phyloP scores from a whole-genome alignment of 2,888 invertebrate genomes.

The Drosophila algonquin region DNA sequence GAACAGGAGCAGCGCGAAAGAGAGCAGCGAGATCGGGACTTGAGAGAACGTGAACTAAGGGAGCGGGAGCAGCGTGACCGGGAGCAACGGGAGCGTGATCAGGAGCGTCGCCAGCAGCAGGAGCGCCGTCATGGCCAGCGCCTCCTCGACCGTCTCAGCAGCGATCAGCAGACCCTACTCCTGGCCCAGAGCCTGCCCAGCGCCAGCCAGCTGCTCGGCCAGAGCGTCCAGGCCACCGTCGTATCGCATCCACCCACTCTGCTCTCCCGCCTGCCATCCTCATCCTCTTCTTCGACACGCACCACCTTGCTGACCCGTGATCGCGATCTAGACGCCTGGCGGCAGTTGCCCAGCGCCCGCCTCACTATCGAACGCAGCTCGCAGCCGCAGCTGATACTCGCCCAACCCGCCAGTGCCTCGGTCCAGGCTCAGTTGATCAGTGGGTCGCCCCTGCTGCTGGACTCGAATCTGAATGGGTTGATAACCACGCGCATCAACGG shows the following conservation, averaged over 20 bases:
- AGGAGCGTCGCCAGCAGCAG: constrained; percentile 78
- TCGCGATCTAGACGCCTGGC: constrained; percentile 73
- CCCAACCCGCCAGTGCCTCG: constrained; percentile 81
- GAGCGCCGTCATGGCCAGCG: constrained; percentile 68
- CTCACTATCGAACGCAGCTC: constrained; percentile 73
- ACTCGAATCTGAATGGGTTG: constrained; percentile 65
- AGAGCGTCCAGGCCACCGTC: constrained; percentile 81
- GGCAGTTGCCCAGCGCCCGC: constrained; percentile 62
- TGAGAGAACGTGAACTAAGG: constrained; percentile 40
- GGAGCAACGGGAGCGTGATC: constrained; percentile 57
- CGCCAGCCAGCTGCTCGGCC: constrained; percentile 73
- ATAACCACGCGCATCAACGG: constrained; percentile 62
- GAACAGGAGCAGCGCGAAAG: constrained; percentile 60
- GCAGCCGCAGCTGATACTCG: constrained; percentile 72
- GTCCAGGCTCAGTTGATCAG: constrained; percentile 82
- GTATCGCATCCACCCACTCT: constrained; percentile 81
- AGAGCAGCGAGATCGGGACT: constrained; percentile 67
- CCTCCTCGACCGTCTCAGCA: constrained; percentile 79
- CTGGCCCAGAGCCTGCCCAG: constrained; percentile 71
- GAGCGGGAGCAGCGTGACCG: constrained; percentile 28
- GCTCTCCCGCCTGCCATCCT: constrained; percentile 65
- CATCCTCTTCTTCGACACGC: constrained; percentile 58
- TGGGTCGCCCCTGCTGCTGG: constrained; percentile 74
- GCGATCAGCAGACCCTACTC: constrained; percentile 75
- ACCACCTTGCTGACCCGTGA: constrained; percentile 68